phyloP scores from a whole-genome alignment of 2,113 vertebrate genomes.

The Mionectes macconnelli region DNA sequence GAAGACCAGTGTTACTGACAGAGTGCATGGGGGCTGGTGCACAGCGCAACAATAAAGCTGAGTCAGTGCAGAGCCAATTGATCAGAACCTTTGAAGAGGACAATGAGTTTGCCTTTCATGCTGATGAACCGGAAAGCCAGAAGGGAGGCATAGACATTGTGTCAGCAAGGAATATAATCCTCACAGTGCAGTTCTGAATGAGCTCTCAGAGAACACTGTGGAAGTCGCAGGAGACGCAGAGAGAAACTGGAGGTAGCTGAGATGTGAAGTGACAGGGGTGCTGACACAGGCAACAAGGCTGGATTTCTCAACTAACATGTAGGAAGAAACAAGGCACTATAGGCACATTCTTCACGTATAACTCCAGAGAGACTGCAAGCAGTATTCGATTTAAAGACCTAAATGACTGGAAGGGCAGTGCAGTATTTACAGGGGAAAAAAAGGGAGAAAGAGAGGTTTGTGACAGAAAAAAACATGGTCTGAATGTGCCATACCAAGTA shows the following conservation, averaged over 20 bases:
- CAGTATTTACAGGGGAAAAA: neutral
- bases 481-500: neutral
- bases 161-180: conserved; percentile 45
- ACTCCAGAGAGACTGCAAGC: neutral
- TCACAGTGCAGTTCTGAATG: neutral
- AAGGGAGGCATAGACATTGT: neutral
- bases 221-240: neutral
- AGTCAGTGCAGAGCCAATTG: neutral
- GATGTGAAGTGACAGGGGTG: neutral
- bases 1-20: neutral
- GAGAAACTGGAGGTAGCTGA: neutral
- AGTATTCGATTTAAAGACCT: neutral
- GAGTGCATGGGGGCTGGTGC: neutral
- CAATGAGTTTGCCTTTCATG: conserved; percentile 32
- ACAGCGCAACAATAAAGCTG: neutral
- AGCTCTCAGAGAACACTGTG: neutral
- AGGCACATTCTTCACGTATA: neutral
- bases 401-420: neutral
- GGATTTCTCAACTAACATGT: neutral
- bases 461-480: neutral
- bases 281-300: neutral
- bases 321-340: neutral
- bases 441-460: neutral
- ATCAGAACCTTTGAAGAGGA: conserved; percentile 21
- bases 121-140: conserved; percentile 1